Base-by-base conservation (phyloP, 2,797 vertebrate genomes). In the Helostoma temminkii region DNA sequence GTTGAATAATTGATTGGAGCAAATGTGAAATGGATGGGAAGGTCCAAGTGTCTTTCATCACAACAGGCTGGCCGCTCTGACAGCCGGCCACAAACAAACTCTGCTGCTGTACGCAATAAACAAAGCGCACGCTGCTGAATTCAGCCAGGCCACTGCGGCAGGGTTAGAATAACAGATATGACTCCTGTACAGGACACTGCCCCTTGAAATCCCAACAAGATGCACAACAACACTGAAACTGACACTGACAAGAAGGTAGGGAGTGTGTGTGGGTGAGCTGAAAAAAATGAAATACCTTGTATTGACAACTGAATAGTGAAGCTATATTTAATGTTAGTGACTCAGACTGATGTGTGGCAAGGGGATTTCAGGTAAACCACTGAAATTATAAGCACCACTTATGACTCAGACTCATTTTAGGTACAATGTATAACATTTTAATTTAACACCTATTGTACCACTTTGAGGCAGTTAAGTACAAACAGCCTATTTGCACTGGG, bases 1-100 rank as follows among this genome's bases (percentile, higher is more conserved):
- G 92, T 92, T 94, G 92, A 94, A 94, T 94, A 93, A 94, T 94
- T 93, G 93, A 94, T 94, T 92, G 91, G 90, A 91, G 91, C 90
- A 93, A 93, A 94, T 92, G 91, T 88, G 93, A 93, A 93, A 93
- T 94, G 91, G 92, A 93, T 94, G 91, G 91, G 90, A 91, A 92
- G 92, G 92, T 92, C 92, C 89, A 89, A 91, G 87, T 89, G 91
- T 93, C 92, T 92, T 94, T 93, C 91, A 93, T 94, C 93, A 94
- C 89, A 84, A 88, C 84, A 72, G 87, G 82, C 87, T 45, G 83
- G 88, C 72, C 81, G 66, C 87, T 79, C 71, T 93, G 91, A 93
- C 92, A 92, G 89, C 83, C 80, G 83, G 88, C 89, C 91, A 92
- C 91, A 93, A 93, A 93, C 91, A 92, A 92, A 93, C 90, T 90